phyloP scores from a whole-genome alignment of 2,888 invertebrate species.

The Rhogogaster chlorosoma region DNA sequence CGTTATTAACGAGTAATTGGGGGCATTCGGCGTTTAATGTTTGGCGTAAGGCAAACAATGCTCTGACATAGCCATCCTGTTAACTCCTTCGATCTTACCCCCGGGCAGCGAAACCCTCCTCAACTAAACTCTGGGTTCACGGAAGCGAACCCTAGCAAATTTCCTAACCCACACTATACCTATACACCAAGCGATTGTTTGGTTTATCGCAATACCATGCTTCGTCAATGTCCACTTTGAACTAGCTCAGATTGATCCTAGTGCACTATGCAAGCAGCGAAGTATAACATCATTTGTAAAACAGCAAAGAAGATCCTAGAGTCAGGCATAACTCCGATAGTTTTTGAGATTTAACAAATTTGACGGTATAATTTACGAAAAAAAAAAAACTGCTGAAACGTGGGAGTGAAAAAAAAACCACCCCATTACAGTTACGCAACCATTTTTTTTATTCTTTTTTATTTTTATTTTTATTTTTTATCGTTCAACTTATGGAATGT shows the following conservation, averaged over 20 bases:
- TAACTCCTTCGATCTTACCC: slow-evolving; percentile 42
- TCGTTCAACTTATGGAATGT: slow-evolving; percentile 35
- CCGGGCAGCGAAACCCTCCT: slow-evolving; percentile 17
- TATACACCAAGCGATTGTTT: slow-evolving; percentile 14
- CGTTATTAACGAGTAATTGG: slow-evolving; percentile 8
- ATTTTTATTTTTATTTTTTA: background rate
- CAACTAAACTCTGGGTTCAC: slow-evolving; percentile 41
- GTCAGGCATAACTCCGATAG: background rate
- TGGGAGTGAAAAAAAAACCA: background rate
- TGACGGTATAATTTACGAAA: background rate
- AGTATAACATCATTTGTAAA: background rate
- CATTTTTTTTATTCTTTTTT: background rate
- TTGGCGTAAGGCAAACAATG: slow-evolving; percentile 32
- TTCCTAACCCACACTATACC: slow-evolving; percentile 27
- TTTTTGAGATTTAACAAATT: background rate
- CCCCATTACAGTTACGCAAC: background rate
- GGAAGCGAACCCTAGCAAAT: slow-evolving; percentile 33
- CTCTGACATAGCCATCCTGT: slow-evolving; percentile 27
- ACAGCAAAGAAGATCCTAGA: background rate
- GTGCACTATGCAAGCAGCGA: background rate
- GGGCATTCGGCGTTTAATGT: slow-evolving; percentile 22
- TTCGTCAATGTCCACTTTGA: background rate
- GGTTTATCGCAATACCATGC: background rate
- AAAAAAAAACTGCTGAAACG: background rate
- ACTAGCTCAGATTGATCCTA: background rate